These are phyloP conservation scores for Apteryx owenii DNA, from an alignment of 2,113 vertebrate genomes.

Conservation along the genomic window DNA sequence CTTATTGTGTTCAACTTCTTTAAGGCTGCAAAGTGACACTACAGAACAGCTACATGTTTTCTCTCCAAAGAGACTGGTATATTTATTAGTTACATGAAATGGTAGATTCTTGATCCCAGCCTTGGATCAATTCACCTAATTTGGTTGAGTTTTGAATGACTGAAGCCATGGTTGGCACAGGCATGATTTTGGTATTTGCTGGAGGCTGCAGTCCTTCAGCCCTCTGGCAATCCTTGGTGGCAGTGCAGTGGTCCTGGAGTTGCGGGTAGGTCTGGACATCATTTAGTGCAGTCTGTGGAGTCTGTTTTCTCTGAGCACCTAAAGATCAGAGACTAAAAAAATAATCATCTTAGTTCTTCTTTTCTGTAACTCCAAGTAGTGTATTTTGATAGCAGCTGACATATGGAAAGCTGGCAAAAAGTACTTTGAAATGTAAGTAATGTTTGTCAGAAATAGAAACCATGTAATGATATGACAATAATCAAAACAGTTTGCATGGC, in stretches of 20 bases:
- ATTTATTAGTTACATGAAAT: neutral
- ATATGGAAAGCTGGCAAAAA: slow-evolving; percentile 27
- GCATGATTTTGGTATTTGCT: neutral
- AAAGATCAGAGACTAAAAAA: neutral
- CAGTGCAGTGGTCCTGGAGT: neutral
- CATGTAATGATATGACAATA: neutral
- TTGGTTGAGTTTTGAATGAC: neutral
- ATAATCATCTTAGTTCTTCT: neutral
- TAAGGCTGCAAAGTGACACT: neutral
- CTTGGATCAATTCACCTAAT: neutral
- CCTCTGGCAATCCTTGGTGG: neutral
- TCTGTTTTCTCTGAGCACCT: neutral
- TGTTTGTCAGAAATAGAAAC: slow-evolving; percentile 30
- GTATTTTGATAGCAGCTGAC: slow-evolving; percentile 24
- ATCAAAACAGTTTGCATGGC: neutral
- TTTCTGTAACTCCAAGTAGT: neutral
- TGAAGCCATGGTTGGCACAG: neutral
- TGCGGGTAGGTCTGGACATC: neutral
- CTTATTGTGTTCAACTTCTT: neutral
- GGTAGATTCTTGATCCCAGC: neutral
- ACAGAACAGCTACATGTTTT: neutral
- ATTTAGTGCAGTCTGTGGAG: neutral
- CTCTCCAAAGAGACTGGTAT: neutral
- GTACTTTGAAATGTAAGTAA: slow-evolving; percentile 2
- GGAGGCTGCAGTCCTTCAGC: neutral